phyloP scores from a whole-genome alignment of 1,140 invertebrate genomes.

The Solenopsis fugax region DNA sequence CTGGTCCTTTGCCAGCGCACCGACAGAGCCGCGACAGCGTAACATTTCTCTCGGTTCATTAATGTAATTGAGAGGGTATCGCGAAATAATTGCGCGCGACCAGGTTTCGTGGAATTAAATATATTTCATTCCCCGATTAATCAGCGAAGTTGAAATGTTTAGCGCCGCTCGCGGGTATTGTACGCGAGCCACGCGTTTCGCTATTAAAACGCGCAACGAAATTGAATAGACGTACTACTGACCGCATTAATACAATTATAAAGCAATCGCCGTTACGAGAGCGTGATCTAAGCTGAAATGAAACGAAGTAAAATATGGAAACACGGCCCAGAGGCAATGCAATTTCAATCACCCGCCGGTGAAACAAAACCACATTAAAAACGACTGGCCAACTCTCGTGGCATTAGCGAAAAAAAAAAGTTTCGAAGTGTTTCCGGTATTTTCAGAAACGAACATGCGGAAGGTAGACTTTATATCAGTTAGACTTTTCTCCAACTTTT shows the following conservation, averaged over 20 bases:
- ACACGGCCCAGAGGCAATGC: not conserved
- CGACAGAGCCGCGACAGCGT: conserved; percentile 14
- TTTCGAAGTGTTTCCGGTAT: not conserved
- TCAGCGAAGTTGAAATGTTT: conserved; percentile 59
- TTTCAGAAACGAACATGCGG: not conserved
- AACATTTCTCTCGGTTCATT: conserved; percentile 55
- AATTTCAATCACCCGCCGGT: conserved; percentile 30
- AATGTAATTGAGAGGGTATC: conserved; percentile 57
- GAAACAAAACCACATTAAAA: conserved; percentile 36
- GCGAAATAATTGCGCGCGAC: conserved; percentile 54
- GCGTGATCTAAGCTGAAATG: conserved; percentile 30
- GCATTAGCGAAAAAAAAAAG: conserved; percentile 15
- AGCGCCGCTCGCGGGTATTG: conserved; percentile 15
- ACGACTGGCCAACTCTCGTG: not conserved
- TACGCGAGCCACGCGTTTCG: not conserved
- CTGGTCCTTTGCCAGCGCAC: conserved; percentile 26
- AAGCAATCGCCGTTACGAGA: conserved; percentile 47
- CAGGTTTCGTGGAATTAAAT: conserved; percentile 53
- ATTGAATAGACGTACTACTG: conserved; percentile 43
- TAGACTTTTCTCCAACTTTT: not conserved
- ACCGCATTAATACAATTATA: conserved; percentile 59
- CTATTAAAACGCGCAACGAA: conserved; percentile 46
- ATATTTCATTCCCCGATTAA: conserved; percentile 56
- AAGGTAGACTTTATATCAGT: no score
- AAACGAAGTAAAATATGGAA: conserved; percentile 38